A percentile compares a stretch with the other conserved stretches of the same genome.
Evolutionary conservation across 2,888 invertebrate species (phyloP).

Genomic region (Clistopyga incitator): DNA sequence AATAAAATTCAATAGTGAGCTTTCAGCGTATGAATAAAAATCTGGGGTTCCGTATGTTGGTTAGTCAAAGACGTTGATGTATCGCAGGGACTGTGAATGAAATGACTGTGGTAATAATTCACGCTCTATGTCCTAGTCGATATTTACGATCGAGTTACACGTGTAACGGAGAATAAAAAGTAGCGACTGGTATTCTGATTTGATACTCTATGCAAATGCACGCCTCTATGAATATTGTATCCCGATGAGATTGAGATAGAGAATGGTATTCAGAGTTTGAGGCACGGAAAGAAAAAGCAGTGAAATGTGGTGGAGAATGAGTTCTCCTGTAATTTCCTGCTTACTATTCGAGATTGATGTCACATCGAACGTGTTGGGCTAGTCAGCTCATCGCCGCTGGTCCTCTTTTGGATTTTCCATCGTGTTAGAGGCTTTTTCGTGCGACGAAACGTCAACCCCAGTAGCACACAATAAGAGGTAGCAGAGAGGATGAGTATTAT

Average conservation of each 20-base stretch:
- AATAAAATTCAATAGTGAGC: conserved; percentile 5
- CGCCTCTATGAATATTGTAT: background rate
- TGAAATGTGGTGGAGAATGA: background rate
- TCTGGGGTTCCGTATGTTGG: background rate
- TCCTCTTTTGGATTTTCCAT: background rate
- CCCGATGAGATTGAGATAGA: background rate
- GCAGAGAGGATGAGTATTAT: background rate
- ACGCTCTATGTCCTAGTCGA: background rate
- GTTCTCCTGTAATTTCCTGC: conserved; percentile 34
- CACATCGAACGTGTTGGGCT: background rate
- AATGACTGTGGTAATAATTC: background rate
- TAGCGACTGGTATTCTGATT: background rate
- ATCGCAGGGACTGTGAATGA: background rate
- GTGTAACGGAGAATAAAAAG: background rate
- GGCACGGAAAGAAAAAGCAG: background rate
- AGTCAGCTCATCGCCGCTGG: background rate
- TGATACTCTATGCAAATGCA: background rate
- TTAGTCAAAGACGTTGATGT: background rate
- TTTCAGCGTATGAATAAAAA: conserved; percentile 6
- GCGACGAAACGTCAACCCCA: background rate
- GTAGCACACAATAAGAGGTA: background rate
- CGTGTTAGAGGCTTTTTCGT: conserved; percentile 8
- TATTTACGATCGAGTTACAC: conserved; percentile 17
- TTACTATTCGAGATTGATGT: conserved; percentile 6
- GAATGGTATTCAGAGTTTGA: background rate